These are phyloP conservation scores for Ectemnius continuus DNA, from an alignment of 2,888 invertebrate genomes.

Conservation along the genomic window DNA sequence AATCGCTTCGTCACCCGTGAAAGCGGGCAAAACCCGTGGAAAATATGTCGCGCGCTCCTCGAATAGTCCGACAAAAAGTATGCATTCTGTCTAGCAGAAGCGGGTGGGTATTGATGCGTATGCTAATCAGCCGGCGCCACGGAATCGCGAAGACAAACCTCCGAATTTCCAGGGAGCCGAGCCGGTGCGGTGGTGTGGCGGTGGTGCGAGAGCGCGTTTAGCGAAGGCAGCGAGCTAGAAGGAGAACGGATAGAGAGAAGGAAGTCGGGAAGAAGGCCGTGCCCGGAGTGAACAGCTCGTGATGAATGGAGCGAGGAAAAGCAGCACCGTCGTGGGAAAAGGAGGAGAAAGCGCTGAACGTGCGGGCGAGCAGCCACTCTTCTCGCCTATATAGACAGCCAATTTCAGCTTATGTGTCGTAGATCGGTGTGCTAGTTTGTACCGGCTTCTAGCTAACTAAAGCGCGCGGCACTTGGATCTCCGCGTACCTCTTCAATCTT, in stretches of 20 bases:
- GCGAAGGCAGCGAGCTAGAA: slow-evolving; percentile 13
- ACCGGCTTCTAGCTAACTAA: not conserved
- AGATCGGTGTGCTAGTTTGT: not conserved
- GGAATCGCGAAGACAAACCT: slow-evolving; percentile 43
- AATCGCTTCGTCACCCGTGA: slow-evolving; percentile 51
- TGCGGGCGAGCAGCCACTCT: slow-evolving; percentile 1
- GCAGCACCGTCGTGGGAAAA: no score
- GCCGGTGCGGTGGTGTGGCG: not conserved
- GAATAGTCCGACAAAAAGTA: slow-evolving; percentile 24
- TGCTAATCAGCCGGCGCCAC: slow-evolving; percentile 44
- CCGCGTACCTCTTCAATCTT: no score
- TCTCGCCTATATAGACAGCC: not conserved
- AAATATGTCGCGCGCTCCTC: slow-evolving; percentile 40
- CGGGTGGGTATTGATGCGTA: slow-evolving; percentile 44
- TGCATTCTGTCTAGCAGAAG: slow-evolving; percentile 3
- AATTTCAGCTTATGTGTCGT: not conserved
- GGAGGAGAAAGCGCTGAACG: slow-evolving; percentile 16
- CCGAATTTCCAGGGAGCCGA: slow-evolving; percentile 15
- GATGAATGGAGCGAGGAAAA: slow-evolving; percentile 25
- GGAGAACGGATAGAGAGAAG: slow-evolving; percentile 8
- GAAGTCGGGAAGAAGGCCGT: not conserved
- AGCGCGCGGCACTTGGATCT: not conserved
- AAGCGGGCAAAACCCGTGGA: slow-evolving; percentile 20
- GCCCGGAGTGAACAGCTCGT: slow-evolving; percentile 10
- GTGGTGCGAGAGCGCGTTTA: not conserved